Evolutionary conservation across 2,113 vertebrate genomes (phyloP), one percentile per base, ranked within the genome.

Genomic region (Psilopsiagon aymara): DNA sequence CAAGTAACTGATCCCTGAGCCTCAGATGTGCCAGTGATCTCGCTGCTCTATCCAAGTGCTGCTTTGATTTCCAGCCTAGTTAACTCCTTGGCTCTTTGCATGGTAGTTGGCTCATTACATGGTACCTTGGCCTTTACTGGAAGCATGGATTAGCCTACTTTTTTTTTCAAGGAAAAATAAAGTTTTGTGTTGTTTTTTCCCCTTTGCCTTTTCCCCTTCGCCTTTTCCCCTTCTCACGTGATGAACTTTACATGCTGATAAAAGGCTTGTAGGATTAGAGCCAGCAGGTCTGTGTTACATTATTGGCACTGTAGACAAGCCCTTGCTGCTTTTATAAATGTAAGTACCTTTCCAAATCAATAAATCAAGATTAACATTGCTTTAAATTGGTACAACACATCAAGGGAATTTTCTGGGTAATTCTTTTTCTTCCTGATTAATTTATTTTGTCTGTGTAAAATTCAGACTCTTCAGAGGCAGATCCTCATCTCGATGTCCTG

Each of bases 281-380:
- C 25, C 88, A 83, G 60, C 46, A 60, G 25, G 37, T 41, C 76
- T 53, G 51, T 15, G 44, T 76, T 52, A 16, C 35, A 1, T 82
- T 84, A 94, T 67, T 84, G 92, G 70, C 77, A 82, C 66, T 57
- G 60, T 13, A 78, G 90, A 92, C 83, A 82, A 69, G 83, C 62
- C 86, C 57, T 82, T n/a, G 69, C 83, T 92, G 83, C 79, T 57
- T 92, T 89, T 92, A 86, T 92, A 79, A 92, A 91, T 86, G 83
- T 44, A 60, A 94, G 84, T 80, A 95, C 90, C 89, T 97, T 95
- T 95, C 97, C 96, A 92, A 92, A 97, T 95, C 94, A 96, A 98
- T 98, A 98, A 97, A 97, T 98, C 98, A 98, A 11, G 89, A 82
- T 96, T 95, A 97, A 97, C 37, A 44, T 88, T 64, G 82, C 79